Evolutionary conservation across 2,888 invertebrate species (phyloP).

Genomic region (Steinernema hermaphroditum): DNA sequence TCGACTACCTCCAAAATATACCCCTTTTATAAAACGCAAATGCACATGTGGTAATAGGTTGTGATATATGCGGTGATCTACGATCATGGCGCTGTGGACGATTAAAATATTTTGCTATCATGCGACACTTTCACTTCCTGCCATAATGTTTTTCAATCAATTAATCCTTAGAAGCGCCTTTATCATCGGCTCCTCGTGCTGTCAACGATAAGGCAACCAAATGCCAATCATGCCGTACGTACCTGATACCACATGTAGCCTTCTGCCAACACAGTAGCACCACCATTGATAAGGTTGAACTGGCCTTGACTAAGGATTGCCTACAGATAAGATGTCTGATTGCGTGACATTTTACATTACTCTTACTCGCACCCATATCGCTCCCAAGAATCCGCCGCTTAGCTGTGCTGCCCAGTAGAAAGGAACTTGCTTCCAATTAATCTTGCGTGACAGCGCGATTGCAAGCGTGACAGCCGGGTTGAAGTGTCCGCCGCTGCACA

Average conservation of each 20-base stretch:
- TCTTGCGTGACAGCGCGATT: conserved; percentile 53
- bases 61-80: too few species aligned
- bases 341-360: neutral
- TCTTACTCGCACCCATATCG: conserved; percentile 58
- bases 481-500: conserved; percentile 68
- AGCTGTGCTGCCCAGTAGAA: conserved; percentile 64
- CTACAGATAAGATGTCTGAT: neutral
- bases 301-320: conserved; percentile 32
- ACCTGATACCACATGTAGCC: conserved; percentile 45
- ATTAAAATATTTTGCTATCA: neutral
- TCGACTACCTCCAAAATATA: neutral
- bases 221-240: too few species aligned
- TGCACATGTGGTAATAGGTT: too few species aligned
- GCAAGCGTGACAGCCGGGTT: conserved; percentile 69
- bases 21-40: neutral
- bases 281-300: conserved; percentile 40
- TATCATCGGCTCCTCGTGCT: too few species aligned
- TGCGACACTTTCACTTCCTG: neutral
- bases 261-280: conserved; percentile 40
- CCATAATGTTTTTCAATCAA: too few species aligned
- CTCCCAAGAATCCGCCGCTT: conserved; percentile 67
- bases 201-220: neutral
- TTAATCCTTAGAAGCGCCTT: neutral
- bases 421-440: conserved; percentile 46
- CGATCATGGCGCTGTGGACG: too few species aligned